phyloP scores from a whole-genome alignment of 2,113 vertebrate species.

The Riparia riparia region DNA sequence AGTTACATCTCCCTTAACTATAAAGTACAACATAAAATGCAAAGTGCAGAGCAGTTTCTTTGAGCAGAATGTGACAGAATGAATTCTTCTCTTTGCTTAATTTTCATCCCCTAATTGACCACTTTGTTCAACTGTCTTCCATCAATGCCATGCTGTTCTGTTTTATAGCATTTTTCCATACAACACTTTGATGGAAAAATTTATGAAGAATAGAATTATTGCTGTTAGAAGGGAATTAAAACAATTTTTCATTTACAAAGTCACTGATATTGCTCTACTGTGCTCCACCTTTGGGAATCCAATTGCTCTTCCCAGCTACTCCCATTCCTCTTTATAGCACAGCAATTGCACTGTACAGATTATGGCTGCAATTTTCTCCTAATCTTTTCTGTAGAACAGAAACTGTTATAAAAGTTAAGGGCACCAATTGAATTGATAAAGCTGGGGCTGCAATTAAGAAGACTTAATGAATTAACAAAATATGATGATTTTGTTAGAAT shows the following conservation, averaged over 20 bases:
- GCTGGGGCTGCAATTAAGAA: constrained; percentile 59
- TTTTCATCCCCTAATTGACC: constrained; percentile 68
- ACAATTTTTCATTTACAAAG: constrained; percentile 87
- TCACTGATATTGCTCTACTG: constrained; percentile 80
- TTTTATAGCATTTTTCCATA: constrained; percentile 77
- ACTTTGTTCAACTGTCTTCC: constrained; percentile 47
- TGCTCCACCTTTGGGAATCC: constrained; percentile 84
- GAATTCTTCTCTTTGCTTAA: constrained; percentile 49
- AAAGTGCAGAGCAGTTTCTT: constrained; percentile 8
- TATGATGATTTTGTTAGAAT: constrained; percentile 7
- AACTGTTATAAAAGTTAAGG: constrained; percentile 74
- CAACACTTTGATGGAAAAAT: constrained; percentile 85
- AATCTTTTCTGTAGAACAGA: constrained; percentile 80
- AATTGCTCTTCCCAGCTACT: constrained; percentile 69
- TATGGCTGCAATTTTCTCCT: constrained; percentile 85
- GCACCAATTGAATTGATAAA: constrained; percentile 68
- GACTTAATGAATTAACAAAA: constrained; percentile 53
- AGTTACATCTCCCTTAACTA: neutral
- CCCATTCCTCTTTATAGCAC: constrained; percentile 82
- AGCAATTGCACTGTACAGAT: constrained; percentile 79
- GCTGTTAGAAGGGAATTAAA: constrained; percentile 87
- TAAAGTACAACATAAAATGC: constrained; percentile 7
- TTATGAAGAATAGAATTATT: constrained; percentile 88
- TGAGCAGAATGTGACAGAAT: constrained; percentile 23
- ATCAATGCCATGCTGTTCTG: constrained; percentile 55